Percentiles rank a stretch among this genome's conserved stretches.
Evolutionary conservation across 2,888 invertebrate species (phyloP).

Genomic region (Agapostemon virescens): DNA sequence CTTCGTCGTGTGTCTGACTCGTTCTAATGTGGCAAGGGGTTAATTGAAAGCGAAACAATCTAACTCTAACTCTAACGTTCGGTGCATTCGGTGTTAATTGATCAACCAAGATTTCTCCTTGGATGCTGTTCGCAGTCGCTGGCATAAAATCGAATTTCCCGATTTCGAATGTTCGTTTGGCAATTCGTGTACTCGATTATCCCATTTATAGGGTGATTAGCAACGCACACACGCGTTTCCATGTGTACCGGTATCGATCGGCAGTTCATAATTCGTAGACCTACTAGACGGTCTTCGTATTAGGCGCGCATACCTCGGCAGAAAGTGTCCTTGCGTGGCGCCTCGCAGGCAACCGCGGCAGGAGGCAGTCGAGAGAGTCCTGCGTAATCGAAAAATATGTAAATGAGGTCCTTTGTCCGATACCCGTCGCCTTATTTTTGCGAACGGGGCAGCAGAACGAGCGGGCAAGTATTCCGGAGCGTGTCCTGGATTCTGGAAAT

Average conservation of each 20-base stretch:
- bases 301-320: constrained; percentile 72
- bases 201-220: neutral
- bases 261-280: constrained; percentile 78
- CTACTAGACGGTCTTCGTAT: constrained; percentile 77
- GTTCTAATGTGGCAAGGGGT: too few relatives aligned
- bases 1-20: too few relatives aligned
- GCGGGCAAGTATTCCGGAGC: constrained; percentile 63
- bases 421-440: constrained; percentile 80
- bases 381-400: constrained; percentile 74
- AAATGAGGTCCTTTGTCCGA: constrained; percentile 80
- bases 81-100: neutral
- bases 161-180: neutral
- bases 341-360: neutral
- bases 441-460: constrained; percentile 73
- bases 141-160: neutral
- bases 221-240: neutral
- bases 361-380: neutral
- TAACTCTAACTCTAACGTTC: too few relatives aligned
- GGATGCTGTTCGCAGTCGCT: too few relatives aligned
- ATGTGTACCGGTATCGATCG: constrained; percentile 57
- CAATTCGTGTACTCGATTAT: neutral
- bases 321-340: constrained; percentile 37
- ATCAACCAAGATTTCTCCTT: too few relatives aligned
- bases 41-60: too few relatives aligned
- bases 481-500: constrained; percentile 69